Evolutionary conservation across 2,113 vertebrate genomes (phyloP).

Genomic region (Aegithalos caudatus): DNA sequence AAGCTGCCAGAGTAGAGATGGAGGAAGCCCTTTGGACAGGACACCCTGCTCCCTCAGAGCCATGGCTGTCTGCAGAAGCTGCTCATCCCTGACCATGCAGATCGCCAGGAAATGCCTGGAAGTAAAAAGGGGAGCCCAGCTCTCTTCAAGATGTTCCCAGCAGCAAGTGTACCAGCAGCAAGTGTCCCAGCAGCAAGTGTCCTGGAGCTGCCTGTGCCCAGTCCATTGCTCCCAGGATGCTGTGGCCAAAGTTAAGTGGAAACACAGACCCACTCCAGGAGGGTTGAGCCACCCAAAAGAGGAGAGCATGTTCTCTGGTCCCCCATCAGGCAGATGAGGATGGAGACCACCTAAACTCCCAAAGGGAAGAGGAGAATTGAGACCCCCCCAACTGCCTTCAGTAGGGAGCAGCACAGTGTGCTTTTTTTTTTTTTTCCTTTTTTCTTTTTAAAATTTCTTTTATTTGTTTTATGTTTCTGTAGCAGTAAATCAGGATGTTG

Average conservation of each 20-base stretch:
- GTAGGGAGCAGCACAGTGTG: not conserved
- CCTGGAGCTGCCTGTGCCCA: too few relatives aligned
- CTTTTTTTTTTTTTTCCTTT: not conserved
- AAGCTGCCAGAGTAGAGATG: too few relatives aligned
- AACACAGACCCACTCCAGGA: not conserved
- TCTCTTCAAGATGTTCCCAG: not conserved
- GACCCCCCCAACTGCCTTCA: rapidly evolving
- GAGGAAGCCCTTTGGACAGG: not conserved
- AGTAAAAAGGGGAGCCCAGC: not conserved
- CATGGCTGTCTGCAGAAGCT: too few relatives aligned
- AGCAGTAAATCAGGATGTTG: not conserved
- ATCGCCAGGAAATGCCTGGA: too few relatives aligned
- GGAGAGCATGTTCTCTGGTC: not conserved
- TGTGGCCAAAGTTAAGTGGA: not conserved
- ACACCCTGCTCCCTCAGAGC: not conserved
- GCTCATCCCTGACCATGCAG: too few relatives aligned
- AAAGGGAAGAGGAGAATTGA: not conserved
- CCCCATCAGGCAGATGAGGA: not conserved
- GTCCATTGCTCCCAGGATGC: not conserved
- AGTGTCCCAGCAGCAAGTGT: not conserved
- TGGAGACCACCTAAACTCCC: not conserved
- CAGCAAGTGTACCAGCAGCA: too few relatives aligned
- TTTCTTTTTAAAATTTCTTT: not conserved
- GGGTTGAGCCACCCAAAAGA: too few relatives aligned
- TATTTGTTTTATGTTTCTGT: not conserved